Base-by-base conservation (phyloP, 2,888 invertebrate species). In the Phalera bucephala region DNA sequence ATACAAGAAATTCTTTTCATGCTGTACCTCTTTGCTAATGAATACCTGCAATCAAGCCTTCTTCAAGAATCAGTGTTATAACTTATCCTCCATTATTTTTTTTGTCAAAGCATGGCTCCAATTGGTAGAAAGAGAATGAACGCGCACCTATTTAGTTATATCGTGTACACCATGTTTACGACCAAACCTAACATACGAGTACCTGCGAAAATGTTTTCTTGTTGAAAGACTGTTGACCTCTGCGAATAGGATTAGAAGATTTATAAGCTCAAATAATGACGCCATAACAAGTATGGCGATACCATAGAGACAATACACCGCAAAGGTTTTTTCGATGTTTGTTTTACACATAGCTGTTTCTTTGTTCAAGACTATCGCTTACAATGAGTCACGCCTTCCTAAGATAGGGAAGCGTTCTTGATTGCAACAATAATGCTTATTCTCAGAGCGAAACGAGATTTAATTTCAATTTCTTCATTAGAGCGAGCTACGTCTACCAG, bases 401-500 rank as follows among this genome's bases (percentile, higher is more conserved):
- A 45, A 37, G 41, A 45, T 45, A 44, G 43, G 25, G 31, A 41
- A 41, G 35, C 38, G 40, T 26, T 27, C 29, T n/a, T 26, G 36
- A 51, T 37, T 39, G 22, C 11, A 19, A 41, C 11, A 45, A 52
- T 44, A 40, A 20, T 28, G 30, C 48, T 21, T 34, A 40, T 40
- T 37, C 28, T 29, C 26, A 13, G 25, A 36, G 31, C 37, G 34
- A 43, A 49, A 50, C 29, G 17, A 41, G 22, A 40, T 50, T 56
- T 17, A 17, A 3, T 17, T 64, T 64, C 40, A 46, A 55, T 65
- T 64, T 64, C 64, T 64, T 69, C 59, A 69, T 64, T 54, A 57
- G 52, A 57, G 41, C 53, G 27, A 40, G 32, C 42, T 22, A 33
- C 42, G 26, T 25, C 54, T 71, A 74, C 68, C 58, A 74, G 68